Percentiles rank a stretch among this genome's conserved stretches.
Evolutionary conservation across 2,888 invertebrate species (phyloP).

Genomic region (Hemaris fuciformis): DNA sequence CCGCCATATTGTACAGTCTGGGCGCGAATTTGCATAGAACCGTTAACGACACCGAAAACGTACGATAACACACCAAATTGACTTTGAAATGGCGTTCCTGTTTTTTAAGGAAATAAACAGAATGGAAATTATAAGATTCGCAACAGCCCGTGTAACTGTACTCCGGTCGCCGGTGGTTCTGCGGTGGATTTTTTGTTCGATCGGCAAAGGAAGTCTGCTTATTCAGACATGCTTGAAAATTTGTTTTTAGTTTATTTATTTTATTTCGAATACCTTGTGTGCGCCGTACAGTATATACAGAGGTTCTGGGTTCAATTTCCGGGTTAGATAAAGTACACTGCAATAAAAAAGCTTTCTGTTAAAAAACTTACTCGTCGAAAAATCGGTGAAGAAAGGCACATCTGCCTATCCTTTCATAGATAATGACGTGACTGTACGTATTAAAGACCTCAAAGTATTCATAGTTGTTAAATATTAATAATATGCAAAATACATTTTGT

Average conservation of each 20-base stretch:
- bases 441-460: no score
- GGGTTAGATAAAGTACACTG: no score
- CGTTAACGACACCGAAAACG: constrained; percentile 41
- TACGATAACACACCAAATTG: constrained; percentile 31
- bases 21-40: constrained; percentile 33
- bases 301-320: no score
- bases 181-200: neutral
- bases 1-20: neutral
- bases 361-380: no score
- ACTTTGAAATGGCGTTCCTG: constrained; percentile 32
- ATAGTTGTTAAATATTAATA: no score
- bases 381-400: no score
- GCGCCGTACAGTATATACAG: no score
- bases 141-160: constrained; percentile 31
- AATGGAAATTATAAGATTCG: constrained; percentile 25
- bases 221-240: neutral
- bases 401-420: no score
- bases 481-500: no score
- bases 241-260: neutral
- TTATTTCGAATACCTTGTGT: no score
- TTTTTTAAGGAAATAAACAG: constrained; percentile 26
- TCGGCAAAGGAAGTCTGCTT: neutral
- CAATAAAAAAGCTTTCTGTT: no score
- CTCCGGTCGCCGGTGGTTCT: constrained; percentile 18
- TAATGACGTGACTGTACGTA: no score